A percentile compares a stretch with the other conserved stretches of the same genome.
phyloP scores from a whole-genome alignment of 2,888 invertebrate species.

The Drosophila anomalata region DNA sequence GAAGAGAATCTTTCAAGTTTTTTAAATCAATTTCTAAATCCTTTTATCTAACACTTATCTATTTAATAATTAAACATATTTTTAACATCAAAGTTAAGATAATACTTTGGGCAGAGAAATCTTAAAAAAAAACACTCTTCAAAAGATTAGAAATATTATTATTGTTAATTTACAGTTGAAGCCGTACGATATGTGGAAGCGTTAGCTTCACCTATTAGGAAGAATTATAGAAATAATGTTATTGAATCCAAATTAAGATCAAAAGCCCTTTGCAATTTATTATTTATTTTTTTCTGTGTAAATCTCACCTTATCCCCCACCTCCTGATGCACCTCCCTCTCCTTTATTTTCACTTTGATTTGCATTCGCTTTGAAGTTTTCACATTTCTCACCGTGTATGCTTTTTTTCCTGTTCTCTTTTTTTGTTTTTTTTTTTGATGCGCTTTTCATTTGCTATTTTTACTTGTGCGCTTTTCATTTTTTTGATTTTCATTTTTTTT shows the following conservation, averaged over 20 bases:
- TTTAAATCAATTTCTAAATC: too few species aligned
- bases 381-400: slow-evolving; percentile 40
- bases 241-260: background rate
- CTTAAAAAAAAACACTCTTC: too few species aligned
- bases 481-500: slow-evolving; percentile 28
- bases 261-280: background rate
- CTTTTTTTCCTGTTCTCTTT: slow-evolving; percentile 5
- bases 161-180: too few species aligned
- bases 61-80: too few species aligned
- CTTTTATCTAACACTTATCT: too few species aligned
- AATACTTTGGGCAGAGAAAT: too few species aligned
- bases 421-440: slow-evolving; percentile 13
- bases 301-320: background rate
- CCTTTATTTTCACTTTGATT: slow-evolving; percentile 20
- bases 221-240: too few species aligned
- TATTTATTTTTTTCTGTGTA: background rate
- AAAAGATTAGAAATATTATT: too few species aligned
- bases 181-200: too few species aligned
- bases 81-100: too few species aligned
- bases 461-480: slow-evolving; percentile 22
- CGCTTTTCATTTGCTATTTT: slow-evolving; percentile 33
- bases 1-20: too few species aligned
- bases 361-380: slow-evolving; percentile 65
- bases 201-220: too few species aligned
- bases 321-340: background rate